Evolutionary conservation across 2,888 invertebrate species (phyloP), one percentile per base, ranked within the genome.

Genomic region (Aspidiotus destructor): DNA sequence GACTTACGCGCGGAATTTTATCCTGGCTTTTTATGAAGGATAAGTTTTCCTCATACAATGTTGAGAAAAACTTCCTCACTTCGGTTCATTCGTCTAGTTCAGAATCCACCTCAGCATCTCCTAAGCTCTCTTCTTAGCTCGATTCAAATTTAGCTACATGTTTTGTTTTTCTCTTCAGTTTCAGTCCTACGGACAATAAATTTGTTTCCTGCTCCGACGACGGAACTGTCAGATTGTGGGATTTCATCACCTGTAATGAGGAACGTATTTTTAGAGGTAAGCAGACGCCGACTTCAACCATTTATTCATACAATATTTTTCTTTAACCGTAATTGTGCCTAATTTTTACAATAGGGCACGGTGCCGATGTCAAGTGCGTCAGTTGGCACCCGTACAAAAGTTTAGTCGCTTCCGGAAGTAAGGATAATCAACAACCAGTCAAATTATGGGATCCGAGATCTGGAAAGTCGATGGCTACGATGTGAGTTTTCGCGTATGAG

Each of bases 331-430:
- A 10, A 16, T 16, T 57, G 57, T 57, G 5, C 10, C 2, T 57
- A 1, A 57, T n/a, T 57, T 57, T 3, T 57, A 16, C 40, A 48
- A 72, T 74, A 86, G 91, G 97, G 73, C 98, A 98, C 77, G 98
- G 98, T 74, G 94, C 97, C 41, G 98, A 98, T 81, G 98, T 98
- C 0, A 97, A 97, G 80, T 96, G 98, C 80, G 96, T 98, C 8
- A 97, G 98, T 78, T 99, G 99, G 99, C 99, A 99, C 82, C 99
- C 99, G 0, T 91, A 92, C 75, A 99, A 98, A 80, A 89, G 92
- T 70, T 84, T 99, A 62, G 87, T 99, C 74, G 94, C 95, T 54
- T 98, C 98, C 2, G 99, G 99, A 15, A 98, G 97, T 77, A 97
- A 99, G 81, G 99, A 99, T 78, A 97, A 96, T 77, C 99, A 99